phyloP scores from a whole-genome alignment of 2,888 invertebrate species.

The Leptinotarsa rubiginosa region DNA sequence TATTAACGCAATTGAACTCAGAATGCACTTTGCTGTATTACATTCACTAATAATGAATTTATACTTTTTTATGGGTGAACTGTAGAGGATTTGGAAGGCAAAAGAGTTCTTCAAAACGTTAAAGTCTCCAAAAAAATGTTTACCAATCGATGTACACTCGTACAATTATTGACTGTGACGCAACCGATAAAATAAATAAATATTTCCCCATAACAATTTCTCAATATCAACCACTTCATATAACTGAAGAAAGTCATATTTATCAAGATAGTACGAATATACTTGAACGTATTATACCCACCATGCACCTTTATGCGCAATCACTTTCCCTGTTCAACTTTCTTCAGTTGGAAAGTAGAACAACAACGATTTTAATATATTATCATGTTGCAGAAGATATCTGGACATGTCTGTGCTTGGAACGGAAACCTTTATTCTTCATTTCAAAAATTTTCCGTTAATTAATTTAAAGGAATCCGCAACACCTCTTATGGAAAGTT shows the following conservation, averaged over 20 bases:
- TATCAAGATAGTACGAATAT: slow-evolving; percentile 6
- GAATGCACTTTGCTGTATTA: too few relatives aligned
- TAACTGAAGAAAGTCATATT: slow-evolving; percentile 1
- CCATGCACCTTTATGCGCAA: slow-evolving; percentile 21
- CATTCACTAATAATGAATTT: too few relatives aligned
- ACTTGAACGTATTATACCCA: not conserved
- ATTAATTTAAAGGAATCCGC: not conserved
- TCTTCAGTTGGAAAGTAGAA: slow-evolving; percentile 54
- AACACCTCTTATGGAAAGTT: slow-evolving; percentile 10
- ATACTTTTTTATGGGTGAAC: too few relatives aligned
- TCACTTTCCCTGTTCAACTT: slow-evolving; percentile 54
- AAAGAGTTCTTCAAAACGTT: too few relatives aligned
- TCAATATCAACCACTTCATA: not conserved
- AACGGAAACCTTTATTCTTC: slow-evolving; percentile 12
- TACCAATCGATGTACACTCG: too few relatives aligned
- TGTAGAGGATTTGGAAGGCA: too few relatives aligned
- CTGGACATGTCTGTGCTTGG: slow-evolving; percentile 19
- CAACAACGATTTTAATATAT: slow-evolving; percentile 32
- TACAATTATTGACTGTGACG: too few relatives aligned
- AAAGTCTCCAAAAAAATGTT: too few relatives aligned
- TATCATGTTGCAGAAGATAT: slow-evolving; percentile 22
- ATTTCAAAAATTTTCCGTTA: slow-evolving; percentile 10
- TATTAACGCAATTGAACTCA: too few relatives aligned
- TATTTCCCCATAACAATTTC: not conserved
- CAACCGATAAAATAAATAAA: not conserved